phyloP scores from a whole-genome alignment of 2,888 invertebrate genomes.

The Cheilosia soror region DNA sequence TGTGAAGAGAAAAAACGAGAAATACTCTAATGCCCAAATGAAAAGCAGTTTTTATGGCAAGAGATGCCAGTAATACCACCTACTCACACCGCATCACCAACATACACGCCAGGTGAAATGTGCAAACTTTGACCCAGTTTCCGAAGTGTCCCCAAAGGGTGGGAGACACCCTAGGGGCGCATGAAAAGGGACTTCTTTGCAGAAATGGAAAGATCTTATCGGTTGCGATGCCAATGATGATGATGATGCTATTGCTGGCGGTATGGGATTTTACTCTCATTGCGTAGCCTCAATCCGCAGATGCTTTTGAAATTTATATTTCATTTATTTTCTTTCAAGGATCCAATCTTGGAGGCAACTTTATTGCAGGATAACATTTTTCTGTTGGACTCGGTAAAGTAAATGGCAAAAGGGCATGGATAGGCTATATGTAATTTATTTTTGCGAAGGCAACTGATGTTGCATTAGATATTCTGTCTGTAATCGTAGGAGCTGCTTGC shows the following conservation, averaged over 20 bases:
- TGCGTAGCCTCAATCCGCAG: constrained; percentile 73
- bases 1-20: neutral
- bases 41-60: constrained; percentile 60
- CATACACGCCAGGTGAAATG: constrained; percentile 63
- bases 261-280: constrained; percentile 53
- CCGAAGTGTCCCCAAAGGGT: constrained; percentile 41
- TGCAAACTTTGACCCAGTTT: constrained; percentile 71
- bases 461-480: constrained; percentile 65
- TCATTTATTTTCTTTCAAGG: constrained; percentile 56
- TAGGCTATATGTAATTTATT: constrained; percentile 68
- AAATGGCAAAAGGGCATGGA: constrained; percentile 61
- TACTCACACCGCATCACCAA: neutral
- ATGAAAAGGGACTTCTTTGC: constrained; percentile 65
- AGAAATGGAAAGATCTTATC: constrained; percentile 75
- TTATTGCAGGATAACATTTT: constrained; percentile 58
- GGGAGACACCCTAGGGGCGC: constrained; percentile 1
- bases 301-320: constrained; percentile 74
- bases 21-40: constrained; percentile 63
- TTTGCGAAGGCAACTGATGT: constrained; percentile 60
- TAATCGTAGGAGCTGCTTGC: neutral
- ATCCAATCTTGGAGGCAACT: constrained; percentile 63
- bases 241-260: constrained; percentile 51
- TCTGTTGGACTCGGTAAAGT: constrained; percentile 33
- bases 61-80: constrained; percentile 28
- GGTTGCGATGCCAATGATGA: constrained; percentile 61